These are phyloP conservation scores for Epinephelus malabaricus DNA, from an alignment of 2,797 vertebrate genomes.

Conservation along the genomic window DNA sequence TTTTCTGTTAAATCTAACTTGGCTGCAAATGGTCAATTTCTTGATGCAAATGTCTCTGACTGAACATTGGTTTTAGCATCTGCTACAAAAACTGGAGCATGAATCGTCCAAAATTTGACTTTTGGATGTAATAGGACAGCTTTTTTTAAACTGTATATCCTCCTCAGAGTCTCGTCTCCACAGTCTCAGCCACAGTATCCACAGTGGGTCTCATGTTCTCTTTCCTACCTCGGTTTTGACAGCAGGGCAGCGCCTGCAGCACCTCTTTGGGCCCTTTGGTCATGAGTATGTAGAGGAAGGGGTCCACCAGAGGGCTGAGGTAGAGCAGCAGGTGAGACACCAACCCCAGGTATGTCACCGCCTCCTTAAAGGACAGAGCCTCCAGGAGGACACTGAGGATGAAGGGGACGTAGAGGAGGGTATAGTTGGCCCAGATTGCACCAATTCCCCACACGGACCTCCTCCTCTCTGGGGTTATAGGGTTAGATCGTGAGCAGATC, in stretches of 20 bases:
- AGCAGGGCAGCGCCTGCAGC: conserved; percentile 69
- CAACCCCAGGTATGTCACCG: conserved; percentile 63
- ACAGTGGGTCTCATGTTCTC: conserved; percentile 43
- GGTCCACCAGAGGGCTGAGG: conserved; percentile 80
- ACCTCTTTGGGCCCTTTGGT: conserved; percentile 74
- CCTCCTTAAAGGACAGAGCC: conserved; percentile 57
- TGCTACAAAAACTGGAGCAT: background rate
- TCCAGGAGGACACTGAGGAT: conserved; percentile 73
- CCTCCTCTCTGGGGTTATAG: conserved; percentile 56
- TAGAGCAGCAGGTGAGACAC: conserved; percentile 77
- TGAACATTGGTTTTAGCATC: background rate
- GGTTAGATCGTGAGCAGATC: conserved; percentile 56
- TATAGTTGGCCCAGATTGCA: conserved; percentile 78
- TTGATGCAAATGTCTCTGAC: background rate
- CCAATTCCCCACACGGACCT: conserved; percentile 66
- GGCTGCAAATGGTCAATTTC: background rate
- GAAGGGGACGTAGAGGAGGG: conserved; percentile 76
- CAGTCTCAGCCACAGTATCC: conserved; percentile 70
- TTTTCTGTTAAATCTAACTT: background rate
- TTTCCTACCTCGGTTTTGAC: conserved; percentile 7
- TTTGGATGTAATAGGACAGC: background rate
- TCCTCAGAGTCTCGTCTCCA: conserved; percentile 73
- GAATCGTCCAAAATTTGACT: background rate
- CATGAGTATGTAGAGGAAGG: conserved; percentile 80
- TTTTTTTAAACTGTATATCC: background rate